Conservation (phyloP, 2,113 vertebrate genomes). For the Odobenus rosmarus region DNA sequence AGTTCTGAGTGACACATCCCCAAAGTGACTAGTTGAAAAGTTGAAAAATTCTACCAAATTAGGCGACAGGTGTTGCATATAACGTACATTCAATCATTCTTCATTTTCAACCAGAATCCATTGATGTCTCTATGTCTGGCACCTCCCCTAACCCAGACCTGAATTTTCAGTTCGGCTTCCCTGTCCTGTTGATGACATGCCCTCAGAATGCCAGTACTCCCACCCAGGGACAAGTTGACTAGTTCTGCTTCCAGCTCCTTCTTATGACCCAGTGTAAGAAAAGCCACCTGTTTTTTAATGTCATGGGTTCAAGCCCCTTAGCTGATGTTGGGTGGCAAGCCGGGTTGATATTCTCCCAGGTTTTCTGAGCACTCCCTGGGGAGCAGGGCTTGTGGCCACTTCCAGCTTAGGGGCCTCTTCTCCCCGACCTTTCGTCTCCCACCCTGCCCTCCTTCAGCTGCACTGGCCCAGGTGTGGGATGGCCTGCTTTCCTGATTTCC, state of each 20-base stretch:
- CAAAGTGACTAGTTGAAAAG: background rate
- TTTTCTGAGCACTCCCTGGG: background rate
- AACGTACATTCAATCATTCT: background rate
- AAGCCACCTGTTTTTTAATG: background rate
- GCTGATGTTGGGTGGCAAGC: fast-evolving
- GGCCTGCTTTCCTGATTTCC: background rate
- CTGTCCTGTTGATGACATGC: fast-evolving
- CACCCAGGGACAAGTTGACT: fast-evolving
- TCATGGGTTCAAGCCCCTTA: background rate
- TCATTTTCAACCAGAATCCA: background rate
- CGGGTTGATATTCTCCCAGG: background rate
- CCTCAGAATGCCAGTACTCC: background rate
- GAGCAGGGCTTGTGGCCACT: fast-evolving
- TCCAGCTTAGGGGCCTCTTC: fast-evolving
- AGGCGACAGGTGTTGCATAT: no score
- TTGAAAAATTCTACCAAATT: background rate
- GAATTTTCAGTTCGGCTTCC: background rate
- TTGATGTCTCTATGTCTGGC: no score
- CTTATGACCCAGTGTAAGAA: background rate
- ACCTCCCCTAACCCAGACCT: background rate
- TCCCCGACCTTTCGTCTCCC: fast-evolving
- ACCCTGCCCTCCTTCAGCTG: background rate
- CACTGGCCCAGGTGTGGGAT: background rate
- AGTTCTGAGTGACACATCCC: background rate
- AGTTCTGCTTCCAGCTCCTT: background rate